Conservation (phyloP, 1,140 invertebrate genomes). For the Platorchestia sp. region DNA sequence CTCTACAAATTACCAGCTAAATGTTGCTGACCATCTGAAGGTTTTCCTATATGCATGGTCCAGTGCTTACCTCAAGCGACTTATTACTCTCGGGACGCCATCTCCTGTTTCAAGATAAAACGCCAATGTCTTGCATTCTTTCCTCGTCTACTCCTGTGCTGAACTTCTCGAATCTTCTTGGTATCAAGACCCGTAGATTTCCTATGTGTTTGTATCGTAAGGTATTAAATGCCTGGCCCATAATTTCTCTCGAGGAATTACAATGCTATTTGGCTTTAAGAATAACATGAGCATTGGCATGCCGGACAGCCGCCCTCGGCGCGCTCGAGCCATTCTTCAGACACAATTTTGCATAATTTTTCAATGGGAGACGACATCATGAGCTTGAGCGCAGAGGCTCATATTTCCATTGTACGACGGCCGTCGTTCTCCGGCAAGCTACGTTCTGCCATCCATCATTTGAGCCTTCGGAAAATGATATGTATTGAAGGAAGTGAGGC, state of each 20-base stretch:
- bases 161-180: background rate
- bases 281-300: constrained; percentile 37
- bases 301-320: background rate
- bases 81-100: constrained; percentile 22
- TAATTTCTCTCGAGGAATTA: constrained; percentile 22
- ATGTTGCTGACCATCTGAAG: constrained; percentile 41
- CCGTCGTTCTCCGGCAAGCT: background rate
- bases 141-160: background rate
- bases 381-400: background rate
- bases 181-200: background rate
- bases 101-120: constrained; percentile 49
- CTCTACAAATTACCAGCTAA: constrained; percentile 41
- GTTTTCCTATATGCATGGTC: background rate
- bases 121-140: constrained; percentile 30
- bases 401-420: constrained; percentile 25
- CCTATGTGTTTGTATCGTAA: constrained; percentile 15
- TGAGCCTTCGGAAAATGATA: constrained; percentile 40
- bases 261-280: constrained; percentile 24
- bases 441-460: constrained; percentile 32
- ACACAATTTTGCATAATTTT: constrained; percentile 13
- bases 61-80: constrained; percentile 37
- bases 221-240: background rate
- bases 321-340: background rate
- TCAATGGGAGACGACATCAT: constrained; percentile 42
- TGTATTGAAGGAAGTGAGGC: constrained; percentile 24